Conservation (phyloP, 2,797 vertebrate species). For the Fringilla coelebs region DNA sequence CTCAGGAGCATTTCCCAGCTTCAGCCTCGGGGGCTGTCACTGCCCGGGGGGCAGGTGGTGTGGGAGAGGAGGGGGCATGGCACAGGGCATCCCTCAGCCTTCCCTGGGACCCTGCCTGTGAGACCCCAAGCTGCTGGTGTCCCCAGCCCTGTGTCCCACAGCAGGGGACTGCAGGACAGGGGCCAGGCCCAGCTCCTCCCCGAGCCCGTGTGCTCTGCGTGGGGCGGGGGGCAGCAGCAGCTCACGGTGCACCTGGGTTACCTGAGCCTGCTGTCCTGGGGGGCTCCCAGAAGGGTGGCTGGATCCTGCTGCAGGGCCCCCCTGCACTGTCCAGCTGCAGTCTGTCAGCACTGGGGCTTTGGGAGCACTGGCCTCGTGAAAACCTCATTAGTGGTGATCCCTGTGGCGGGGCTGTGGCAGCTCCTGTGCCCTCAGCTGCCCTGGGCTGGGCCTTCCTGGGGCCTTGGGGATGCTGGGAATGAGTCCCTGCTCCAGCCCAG, state of each 20-base stretch:
- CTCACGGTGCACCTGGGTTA: too few relatives aligned
- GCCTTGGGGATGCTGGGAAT: rapidly evolving
- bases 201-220: too few relatives aligned
- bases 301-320: not conserved
- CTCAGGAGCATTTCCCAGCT: rapidly evolving
- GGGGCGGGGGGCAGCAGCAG: not conserved
- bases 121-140: rapidly evolving
- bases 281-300: too few relatives aligned
- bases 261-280: not conserved
- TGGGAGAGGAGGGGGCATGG: not conserved
- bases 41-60: not conserved
- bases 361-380: not conserved
- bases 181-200: too few relatives aligned
- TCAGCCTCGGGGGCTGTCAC: rapidly evolving
- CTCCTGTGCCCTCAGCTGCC: not conserved
- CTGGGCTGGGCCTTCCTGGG: not conserved
- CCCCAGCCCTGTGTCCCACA: rapidly evolving
- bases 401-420: not conserved
- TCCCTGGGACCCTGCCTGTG: not conserved
- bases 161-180: not conserved
- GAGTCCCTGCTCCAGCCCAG: rapidly evolving
- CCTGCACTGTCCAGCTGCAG: not conserved
- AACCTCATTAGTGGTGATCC: rapidly evolving
- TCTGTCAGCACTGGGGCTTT: not conserved
- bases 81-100: not conserved